Evolutionary conservation across 1,140 invertebrate species (phyloP).

Genomic region (Holotrichia oblita): DNA sequence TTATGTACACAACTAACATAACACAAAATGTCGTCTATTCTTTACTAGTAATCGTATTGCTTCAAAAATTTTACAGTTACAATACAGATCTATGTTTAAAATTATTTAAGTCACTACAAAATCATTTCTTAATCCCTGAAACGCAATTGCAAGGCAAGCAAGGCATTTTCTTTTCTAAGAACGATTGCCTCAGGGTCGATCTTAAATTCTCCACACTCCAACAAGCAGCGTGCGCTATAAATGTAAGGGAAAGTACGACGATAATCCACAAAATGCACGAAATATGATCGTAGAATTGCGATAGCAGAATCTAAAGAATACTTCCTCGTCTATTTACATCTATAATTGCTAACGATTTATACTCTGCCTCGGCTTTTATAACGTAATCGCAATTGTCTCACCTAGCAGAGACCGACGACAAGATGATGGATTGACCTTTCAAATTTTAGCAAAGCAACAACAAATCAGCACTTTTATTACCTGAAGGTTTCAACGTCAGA

Average conservation of each 20-base stretch:
- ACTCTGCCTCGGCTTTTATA: not conserved
- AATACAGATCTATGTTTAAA: too few species aligned
- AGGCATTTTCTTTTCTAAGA: not conserved
- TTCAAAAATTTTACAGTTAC: too few species aligned
- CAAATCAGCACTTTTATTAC: too few species aligned
- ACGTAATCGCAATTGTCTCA: not conserved
- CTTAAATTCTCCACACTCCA: not conserved
- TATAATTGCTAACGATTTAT: constrained; percentile 8
- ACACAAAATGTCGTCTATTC: too few species aligned
- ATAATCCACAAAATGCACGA: constrained; percentile 12
- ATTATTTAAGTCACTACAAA: not conserved
- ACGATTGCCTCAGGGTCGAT: not conserved
- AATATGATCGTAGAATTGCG: not conserved
- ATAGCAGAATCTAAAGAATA: not conserved
- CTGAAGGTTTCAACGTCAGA: too few species aligned
- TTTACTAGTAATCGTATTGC: too few species aligned
- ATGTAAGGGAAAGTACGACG: constrained; percentile 10
- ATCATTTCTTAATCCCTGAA: not conserved
- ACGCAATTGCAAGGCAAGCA: not conserved
- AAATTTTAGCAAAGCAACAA: too few species aligned
- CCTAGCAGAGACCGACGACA: not conserved
- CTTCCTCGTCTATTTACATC: constrained; percentile 11
- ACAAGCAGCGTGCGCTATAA: constrained; percentile 15
- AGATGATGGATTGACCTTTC: not conserved
- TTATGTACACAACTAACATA: too few species aligned